phyloP scores from a whole-genome alignment of 2,888 invertebrate species.

The Neoscelio sp. region DNA sequence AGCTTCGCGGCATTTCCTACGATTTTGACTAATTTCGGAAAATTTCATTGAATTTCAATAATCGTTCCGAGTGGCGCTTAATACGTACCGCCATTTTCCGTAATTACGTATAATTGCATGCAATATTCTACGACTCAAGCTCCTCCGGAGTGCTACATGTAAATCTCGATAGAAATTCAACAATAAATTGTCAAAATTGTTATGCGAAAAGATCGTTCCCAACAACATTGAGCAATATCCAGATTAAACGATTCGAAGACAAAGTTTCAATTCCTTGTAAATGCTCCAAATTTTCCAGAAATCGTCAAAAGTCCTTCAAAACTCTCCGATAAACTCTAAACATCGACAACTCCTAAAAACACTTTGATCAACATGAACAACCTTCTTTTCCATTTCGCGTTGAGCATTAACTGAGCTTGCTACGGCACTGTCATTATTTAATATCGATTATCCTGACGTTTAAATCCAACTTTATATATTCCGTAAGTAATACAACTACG shows the following conservation, averaged over 20 bases:
- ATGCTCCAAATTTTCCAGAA: conserved; percentile 49
- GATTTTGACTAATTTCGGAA: conserved; percentile 43
- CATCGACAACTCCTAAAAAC: conserved; percentile 59
- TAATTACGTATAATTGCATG: no score
- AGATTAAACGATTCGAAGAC: no score
- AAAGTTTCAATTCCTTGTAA: conserved; percentile 11
- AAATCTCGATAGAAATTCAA: no score
- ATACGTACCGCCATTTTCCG: no score
- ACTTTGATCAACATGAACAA: conserved; percentile 19
- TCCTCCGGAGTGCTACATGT: no score
- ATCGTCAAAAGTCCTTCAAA: conserved; percentile 49
- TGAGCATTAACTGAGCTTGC: conserved; percentile 6
- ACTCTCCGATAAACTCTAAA: conserved; percentile 63
- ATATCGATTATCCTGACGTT: conserved; percentile 61
- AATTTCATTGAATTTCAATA: conserved; percentile 15
- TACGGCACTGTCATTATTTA: conserved; percentile 51
- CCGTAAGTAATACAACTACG: conserved; percentile 37
- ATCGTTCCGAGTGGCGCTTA: neutral
- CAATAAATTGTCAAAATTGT: no score
- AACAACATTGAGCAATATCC: neutral
- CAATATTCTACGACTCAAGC: no score
- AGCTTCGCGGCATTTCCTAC: neutral
- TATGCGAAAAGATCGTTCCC: no score
- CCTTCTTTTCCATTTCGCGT: conserved; percentile 6
- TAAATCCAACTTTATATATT: conserved; percentile 49